A percentile compares a stretch with the other conserved stretches of the same genome.
Conservation (phyloP, 2,797 vertebrate species). For the Nyctibius grandis region DNA sequence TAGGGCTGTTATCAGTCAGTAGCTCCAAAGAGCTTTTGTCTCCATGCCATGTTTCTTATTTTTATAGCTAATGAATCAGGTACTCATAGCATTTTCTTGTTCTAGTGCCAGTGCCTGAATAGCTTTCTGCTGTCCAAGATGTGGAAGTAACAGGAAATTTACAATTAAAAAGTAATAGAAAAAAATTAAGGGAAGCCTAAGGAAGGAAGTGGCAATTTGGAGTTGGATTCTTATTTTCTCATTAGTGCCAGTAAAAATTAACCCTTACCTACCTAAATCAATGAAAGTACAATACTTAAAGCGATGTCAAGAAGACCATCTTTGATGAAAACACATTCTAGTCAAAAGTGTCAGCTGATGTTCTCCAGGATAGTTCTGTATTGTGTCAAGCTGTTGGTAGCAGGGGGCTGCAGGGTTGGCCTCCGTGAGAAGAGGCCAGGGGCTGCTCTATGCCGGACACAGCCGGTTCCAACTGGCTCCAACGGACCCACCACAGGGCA, state of each 20-base stretch:
- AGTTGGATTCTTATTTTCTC: background rate
- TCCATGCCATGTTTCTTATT: background rate
- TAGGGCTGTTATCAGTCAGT: background rate
- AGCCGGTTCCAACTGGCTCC: background rate
- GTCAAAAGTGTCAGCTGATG: background rate
- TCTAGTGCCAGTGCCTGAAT: background rate
- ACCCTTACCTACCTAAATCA: background rate
- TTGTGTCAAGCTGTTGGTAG: background rate
- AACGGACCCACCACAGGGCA: background rate
- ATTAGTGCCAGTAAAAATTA: background rate
- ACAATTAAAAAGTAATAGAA: background rate
- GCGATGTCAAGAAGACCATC: background rate
- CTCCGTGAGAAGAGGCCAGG: background rate
- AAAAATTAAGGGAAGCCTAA: background rate
- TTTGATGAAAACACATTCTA: background rate
- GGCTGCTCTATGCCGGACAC: background rate
- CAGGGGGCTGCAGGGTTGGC: background rate
- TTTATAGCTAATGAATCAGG: background rate
- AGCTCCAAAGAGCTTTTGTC: background rate
- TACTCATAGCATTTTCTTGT: background rate
- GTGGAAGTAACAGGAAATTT: background rate
- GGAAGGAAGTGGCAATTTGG: background rate
- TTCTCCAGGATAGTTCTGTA: background rate
- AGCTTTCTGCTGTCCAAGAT: background rate
- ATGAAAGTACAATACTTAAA: background rate